These are phyloP conservation scores for Drosophila hydei DNA, from an alignment of 1,140 invertebrate species.

Conservation along the genomic window DNA sequence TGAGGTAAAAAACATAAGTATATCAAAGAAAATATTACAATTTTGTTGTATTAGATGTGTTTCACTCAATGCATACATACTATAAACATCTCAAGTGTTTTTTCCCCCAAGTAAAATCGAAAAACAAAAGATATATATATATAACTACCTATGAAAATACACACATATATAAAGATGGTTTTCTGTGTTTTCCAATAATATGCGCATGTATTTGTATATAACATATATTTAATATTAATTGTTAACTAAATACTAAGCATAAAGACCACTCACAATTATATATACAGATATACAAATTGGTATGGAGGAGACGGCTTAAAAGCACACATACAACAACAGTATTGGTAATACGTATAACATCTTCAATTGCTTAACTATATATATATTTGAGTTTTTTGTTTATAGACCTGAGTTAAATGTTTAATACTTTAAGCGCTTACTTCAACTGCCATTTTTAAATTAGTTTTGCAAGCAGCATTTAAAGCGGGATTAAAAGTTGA, in stretches of 20 bases:
- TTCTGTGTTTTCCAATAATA: conserved; percentile 76
- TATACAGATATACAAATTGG: conserved; percentile 5
- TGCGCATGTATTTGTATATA: conserved; percentile 54
- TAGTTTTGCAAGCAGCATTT: conserved; percentile 54
- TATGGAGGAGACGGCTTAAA: conserved; percentile 7
- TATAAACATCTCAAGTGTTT: conserved; percentile 40
- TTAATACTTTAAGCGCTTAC: conserved; percentile 69
- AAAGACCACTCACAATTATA: conserved; percentile 58
- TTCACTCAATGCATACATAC: conserved; percentile 31
- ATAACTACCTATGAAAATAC: conserved; percentile 21
- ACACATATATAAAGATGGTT: conserved; percentile 64
- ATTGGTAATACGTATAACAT: conserved; percentile 50
- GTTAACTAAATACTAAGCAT: conserved; percentile 80
- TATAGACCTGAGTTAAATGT: conserved; percentile 24
- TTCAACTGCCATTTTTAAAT: conserved; percentile 74
- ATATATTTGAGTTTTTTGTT: conserved; percentile 15
- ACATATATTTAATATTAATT: conserved; percentile 53
- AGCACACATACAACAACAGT: conserved; percentile 50
- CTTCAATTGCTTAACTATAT: conserved; percentile 25
- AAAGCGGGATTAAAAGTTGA: neutral
- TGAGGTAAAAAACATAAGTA: conserved; percentile 41
- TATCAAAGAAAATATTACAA: conserved; percentile 43
- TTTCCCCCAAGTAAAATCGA: conserved; percentile 32
- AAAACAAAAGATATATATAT: conserved; percentile 34
- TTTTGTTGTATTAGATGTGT: conserved; percentile 75